phyloP scores from a whole-genome alignment of 2,113 vertebrate species.

The Carlito syrichta region DNA sequence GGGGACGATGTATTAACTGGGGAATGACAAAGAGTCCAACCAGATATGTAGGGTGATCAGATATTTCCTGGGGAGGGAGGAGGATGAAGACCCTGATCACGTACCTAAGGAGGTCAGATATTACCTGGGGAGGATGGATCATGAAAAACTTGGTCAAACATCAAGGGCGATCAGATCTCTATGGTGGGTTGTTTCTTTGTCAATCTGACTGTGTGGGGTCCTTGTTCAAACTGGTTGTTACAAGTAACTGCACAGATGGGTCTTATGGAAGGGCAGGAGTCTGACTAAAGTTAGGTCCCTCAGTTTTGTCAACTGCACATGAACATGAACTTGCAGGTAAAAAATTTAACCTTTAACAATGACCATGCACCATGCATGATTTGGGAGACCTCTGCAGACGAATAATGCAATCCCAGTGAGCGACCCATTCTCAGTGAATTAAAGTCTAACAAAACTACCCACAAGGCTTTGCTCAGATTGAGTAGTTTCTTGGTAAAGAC shows the following conservation, averaged over 20 bases:
- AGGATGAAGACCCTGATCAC: no score
- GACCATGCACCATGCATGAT: background rate
- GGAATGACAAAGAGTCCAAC: no score
- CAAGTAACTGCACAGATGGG: background rate
- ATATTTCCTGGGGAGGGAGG: no score
- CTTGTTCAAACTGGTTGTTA: background rate
- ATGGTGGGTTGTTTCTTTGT: background rate
- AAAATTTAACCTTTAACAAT: background rate
- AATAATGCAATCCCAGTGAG: constrained; percentile 23
- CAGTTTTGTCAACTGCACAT: background rate
- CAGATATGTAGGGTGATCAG: no score
- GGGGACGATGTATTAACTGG: no score
- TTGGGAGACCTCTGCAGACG: background rate
- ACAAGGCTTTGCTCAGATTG: background rate
- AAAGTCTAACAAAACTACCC: constrained; percentile 8
- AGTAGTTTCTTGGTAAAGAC: background rate
- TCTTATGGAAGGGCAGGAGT: background rate
- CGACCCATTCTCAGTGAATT: constrained; percentile 9
- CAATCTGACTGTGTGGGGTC: background rate
- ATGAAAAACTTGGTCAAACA: background rate
- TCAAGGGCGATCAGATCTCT: background rate
- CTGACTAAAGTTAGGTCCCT: background rate
- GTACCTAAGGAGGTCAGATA: no score
- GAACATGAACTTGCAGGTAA: background rate
- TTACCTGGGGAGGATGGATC: background rate